Conservation (phyloP, 2,888 invertebrate genomes). For the Pelosia muscerda region DNA sequence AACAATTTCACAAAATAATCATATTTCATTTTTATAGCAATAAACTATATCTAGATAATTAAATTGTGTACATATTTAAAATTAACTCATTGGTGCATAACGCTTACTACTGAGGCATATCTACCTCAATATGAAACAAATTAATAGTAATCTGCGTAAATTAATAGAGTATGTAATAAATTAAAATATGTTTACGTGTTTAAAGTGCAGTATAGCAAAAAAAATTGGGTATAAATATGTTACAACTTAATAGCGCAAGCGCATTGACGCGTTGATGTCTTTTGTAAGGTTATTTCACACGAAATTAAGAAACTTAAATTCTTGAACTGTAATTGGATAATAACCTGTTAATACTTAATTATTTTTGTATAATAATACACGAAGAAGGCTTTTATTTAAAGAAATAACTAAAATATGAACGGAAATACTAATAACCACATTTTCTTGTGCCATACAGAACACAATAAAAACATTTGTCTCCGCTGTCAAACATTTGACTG, state of each 20-base stretch:
- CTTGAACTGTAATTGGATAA: constrained; percentile 37
- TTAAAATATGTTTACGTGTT: neutral
- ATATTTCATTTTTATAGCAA: constrained; percentile 3
- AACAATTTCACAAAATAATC: neutral
- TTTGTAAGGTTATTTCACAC: constrained; percentile 50
- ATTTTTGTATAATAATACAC: constrained; percentile 28
- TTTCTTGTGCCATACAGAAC: no score
- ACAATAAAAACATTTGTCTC: no score
- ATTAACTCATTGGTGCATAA: neutral
- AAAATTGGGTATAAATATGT: neutral
- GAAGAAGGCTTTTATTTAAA: no score
- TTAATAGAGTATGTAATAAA: neutral
- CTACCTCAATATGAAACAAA: neutral
- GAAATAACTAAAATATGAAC: no score
- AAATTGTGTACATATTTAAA: neutral
- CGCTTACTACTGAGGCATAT: neutral
- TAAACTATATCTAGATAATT: neutral
- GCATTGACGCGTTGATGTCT: constrained; percentile 65
- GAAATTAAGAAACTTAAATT: constrained; percentile 26
- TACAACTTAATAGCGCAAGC: neutral
- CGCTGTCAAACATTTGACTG: no score
- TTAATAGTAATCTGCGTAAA: neutral
- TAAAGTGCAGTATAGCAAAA: neutral
- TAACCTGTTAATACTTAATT: constrained; percentile 41
- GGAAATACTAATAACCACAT: no score